A percentile compares a stretch with the other conserved stretches of the same genome.
These are phyloP conservation scores for Echinometra lucunter DNA, from an alignment of 53 echinoderm and acorn worm species.

Conservation along the genomic window DNA sequence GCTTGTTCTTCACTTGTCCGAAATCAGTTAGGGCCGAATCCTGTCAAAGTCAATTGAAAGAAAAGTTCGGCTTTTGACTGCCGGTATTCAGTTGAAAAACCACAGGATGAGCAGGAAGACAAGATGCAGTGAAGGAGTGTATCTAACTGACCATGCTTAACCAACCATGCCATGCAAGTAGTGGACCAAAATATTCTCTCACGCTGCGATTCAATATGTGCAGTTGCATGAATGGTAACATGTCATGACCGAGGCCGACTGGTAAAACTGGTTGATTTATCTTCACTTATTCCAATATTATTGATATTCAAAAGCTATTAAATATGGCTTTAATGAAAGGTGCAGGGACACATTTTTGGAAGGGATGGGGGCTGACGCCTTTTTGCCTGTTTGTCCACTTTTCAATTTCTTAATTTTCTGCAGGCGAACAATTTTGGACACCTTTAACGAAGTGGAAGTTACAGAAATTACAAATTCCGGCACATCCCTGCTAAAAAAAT, in stretches of 20 bases:
- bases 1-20: not conserved
- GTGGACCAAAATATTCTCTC: not conserved
- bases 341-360: too few relatives aligned
- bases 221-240: not conserved
- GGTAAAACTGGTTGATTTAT: not conserved
- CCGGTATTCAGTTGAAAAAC: not conserved
- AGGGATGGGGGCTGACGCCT: too few relatives aligned
- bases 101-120: not conserved
- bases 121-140: conserved; percentile 5
- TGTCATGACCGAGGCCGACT: not conserved
- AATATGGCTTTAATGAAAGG: not conserved
- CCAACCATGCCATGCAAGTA: not conserved
- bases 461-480: too few relatives aligned
- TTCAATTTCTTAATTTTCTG: too few relatives aligned
- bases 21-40: not conserved
- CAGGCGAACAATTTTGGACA: too few relatives aligned
- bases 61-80: not conserved
- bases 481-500: too few relatives aligned
- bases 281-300: not conserved
- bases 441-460: too few relatives aligned
- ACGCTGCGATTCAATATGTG: not conserved
- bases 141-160: not conserved
- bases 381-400: too few relatives aligned
- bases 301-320: too few relatives aligned
- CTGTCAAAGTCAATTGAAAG: conserved; percentile 12